A percentile compares a stretch with the other conserved stretches of the same genome.
Conservation (phyloP, 1,140 invertebrate genomes). For the Meloidogyne exigua region DNA sequence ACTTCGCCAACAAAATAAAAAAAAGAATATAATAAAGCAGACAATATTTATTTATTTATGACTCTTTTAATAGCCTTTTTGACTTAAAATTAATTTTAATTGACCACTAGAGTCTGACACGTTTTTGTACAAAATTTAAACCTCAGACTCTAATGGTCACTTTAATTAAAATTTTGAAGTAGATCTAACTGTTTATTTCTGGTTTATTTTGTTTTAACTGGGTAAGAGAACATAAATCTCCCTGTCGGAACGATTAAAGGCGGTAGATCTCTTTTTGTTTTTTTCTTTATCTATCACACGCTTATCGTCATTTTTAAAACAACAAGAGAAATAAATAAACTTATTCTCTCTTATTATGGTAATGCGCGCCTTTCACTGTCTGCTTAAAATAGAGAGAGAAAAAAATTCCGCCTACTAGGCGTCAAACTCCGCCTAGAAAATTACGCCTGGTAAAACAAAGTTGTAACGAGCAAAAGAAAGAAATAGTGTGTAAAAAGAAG, state of each 20-base stretch:
- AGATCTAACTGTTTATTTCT: too few relatives aligned
- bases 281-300: background rate
- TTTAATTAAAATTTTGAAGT: too few relatives aligned
- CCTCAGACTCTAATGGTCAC: conserved; percentile 1
- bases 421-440: conserved; percentile 28
- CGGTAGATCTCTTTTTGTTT: background rate
- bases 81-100: too few relatives aligned
- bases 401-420: conserved; percentile 12
- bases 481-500: background rate
- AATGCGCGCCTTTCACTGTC: conserved; percentile 5
- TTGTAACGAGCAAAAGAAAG: too few relatives aligned
- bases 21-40: background rate
- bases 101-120: too few relatives aligned
- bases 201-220: background rate
- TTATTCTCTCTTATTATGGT: background rate
- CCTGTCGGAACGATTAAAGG: conserved; percentile 20
- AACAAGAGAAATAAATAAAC: background rate
- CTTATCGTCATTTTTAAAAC: background rate
- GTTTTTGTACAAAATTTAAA: background rate
- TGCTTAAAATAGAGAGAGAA: background rate
- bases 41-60: background rate
- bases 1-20: background rate
- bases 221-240: conserved; percentile 17
- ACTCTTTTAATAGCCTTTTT: background rate
- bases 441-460: background rate